Evolutionary conservation across 2,113 vertebrate species (phyloP), one percentile per base, ranked within the genome.

Genomic region (Gymnobelideus leadbeateri): DNA sequence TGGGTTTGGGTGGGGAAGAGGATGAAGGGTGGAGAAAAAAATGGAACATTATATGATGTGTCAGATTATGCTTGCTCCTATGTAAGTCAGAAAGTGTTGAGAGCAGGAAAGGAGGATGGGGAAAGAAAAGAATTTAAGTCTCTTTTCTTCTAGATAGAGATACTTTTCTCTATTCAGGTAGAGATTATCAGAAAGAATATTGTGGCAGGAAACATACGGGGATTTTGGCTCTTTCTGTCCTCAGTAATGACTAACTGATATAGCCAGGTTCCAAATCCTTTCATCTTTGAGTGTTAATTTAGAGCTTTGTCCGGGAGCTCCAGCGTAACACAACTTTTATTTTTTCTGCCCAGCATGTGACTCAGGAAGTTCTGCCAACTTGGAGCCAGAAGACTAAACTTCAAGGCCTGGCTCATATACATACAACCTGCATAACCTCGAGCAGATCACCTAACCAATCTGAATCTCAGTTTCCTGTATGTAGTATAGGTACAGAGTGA

Each of bases 81-180:
- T 68, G 31, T 37, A 84, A 68, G 12, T 68, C 31, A 68, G 37
- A 43, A 84, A 84, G n/a, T 84, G 19, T 77, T n/a, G 37, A 25
- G 54, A 5, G 46, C 31, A 2, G 4, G 11, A 57, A n/a, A 3
- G 11, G 46, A 25, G 55, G 50, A 28, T 1, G 21, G 61, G 46
- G 11, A 25, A 14, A 43, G n/a, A 49, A 14, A 3, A 51, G 12
- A 28, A 28, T 0, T 52, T 89, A 3, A 92, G 47, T 28, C 28
- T 28, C 28, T 14, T 91, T 10, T 21, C 37, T 50, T n/a, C 11
- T 4, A 51, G 49, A 55, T 2, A 93, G 91, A 91, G 14, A 50
- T 7, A 0, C 28, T 43, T 57, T n/a, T 68, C 24, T 61, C 24
- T n/a, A 2, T 3, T 19, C n/a, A 0, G 47, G 4, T n/a, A 14